Evolutionary conservation across 1,140 invertebrate genomes (phyloP).

Genomic region (Zaprionus gabonicus): DNA sequence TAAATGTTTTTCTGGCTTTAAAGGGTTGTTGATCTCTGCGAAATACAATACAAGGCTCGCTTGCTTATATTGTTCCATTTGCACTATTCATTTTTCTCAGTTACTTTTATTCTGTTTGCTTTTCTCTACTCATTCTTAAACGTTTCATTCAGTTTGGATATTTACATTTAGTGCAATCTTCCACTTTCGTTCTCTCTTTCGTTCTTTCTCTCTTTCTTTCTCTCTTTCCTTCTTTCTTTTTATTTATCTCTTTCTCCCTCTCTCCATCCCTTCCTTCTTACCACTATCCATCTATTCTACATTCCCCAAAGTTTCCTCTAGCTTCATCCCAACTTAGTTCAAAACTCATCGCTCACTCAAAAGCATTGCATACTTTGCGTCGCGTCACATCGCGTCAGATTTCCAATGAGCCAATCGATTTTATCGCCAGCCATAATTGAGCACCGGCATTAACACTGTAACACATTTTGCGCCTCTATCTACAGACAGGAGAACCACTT

Average conservation of each 20-base stretch:
- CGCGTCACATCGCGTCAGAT: slow-evolving; percentile 4
- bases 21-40: neutral
- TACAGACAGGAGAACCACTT: neutral
- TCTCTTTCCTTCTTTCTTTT: neutral
- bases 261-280: too few relatives aligned
- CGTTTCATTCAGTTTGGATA: too few relatives aligned
- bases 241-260: neutral
- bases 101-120: neutral
- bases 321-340: too few relatives aligned
- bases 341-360: neutral
- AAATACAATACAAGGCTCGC: too few relatives aligned
- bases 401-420: slow-evolving; percentile 58
- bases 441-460: slow-evolving; percentile 64
- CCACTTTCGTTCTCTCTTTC: neutral
- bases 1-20: neutral
- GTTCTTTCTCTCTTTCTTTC: neutral
- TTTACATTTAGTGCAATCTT: neutral
- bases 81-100: too few relatives aligned
- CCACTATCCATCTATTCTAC: neutral
- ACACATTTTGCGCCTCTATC: slow-evolving; percentile 58
- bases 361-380: slow-evolving; percentile 37
- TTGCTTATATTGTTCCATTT: too few relatives aligned
- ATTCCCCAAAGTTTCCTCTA: neutral
- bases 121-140: neutral
- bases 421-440: slow-evolving; percentile 55